These are phyloP conservation scores for Lepidurus packardi DNA, from an alignment of 1,140 invertebrate genomes.

Conservation along the genomic window DNA sequence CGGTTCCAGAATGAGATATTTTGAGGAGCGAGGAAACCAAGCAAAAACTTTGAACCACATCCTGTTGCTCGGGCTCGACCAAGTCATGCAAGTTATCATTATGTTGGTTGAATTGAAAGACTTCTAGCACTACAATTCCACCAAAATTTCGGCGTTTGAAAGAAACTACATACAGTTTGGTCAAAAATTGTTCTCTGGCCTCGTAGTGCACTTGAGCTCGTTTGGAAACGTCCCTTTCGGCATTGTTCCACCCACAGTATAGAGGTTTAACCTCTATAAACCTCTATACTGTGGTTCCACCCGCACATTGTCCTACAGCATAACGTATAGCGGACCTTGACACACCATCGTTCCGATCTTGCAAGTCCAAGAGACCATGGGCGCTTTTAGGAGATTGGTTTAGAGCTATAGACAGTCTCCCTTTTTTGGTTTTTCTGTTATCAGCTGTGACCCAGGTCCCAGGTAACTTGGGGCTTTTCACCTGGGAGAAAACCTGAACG, in stretches of 20 bases:
- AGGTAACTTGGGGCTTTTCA: slow-evolving; percentile 18
- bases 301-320: slow-evolving; percentile 14
- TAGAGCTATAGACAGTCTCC: not conserved
- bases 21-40: no score
- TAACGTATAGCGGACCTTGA: slow-evolving; percentile 18
- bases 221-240: not conserved
- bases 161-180: no score
- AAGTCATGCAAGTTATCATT: no score
- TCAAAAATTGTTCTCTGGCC: no score
- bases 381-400: slow-evolving; percentile 3
- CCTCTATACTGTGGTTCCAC: no score
- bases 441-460: not conserved
- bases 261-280: no score
- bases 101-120: no score
- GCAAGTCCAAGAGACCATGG: not conserved
- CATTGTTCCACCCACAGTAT: not conserved
- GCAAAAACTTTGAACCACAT: no score
- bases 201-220: not conserved
- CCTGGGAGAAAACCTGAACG: slow-evolving; percentile 4
- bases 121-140: no score
- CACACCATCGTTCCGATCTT: not conserved
- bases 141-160: no score
- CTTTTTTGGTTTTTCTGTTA: slow-evolving; percentile 20
- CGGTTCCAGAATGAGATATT: no score
- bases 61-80: no score